Base-by-base conservation (phyloP, 2,797 vertebrate species). In the Spea hammondii region DNA sequence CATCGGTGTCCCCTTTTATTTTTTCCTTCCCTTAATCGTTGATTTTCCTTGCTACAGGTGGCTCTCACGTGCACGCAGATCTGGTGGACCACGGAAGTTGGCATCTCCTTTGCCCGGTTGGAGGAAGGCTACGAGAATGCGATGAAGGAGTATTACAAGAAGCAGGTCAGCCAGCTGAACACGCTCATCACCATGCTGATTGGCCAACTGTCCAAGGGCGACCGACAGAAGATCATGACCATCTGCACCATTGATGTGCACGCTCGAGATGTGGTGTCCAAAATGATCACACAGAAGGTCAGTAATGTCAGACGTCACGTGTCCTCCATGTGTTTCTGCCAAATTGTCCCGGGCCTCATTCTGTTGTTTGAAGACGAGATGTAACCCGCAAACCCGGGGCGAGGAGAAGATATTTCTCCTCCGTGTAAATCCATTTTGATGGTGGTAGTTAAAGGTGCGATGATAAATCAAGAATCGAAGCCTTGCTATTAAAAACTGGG, bases 171-270 rank as follows among this genome's bases (percentile, higher is more conserved):
- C 72, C 94, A 96, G 86, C 90, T 95, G 80, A 95, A 96, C 88
- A 93, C 91, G 0, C 96, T 99, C 0, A 95, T 99, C 86, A 93
- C 92, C 45, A 92, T 98, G 96, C 92, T 99, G 83, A 87, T 96
- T 1, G 96, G 97, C 6, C 92, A 94, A 82, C 96, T 99, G 45
- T 94, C 95, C 4, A 89, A 90, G 2, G 96, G 96, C 0, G 94
- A 99, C 83, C 89, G 97, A 48, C 98, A 98, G 91, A 99, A 99
- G 80, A 91, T 98, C 86, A 99, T 97, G 96, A 98, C 96, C 83
- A 92, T 99, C 86, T 99, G 98, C 83, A 99, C 97, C 78, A 96
- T 97, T 0, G 96, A 99, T 0, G 96, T 99, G 60, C 97, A 98
- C 0, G 96, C 96, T 53, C 93, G 98, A 80, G 97, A 99, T 0